These are phyloP conservation scores for Eristalinus sepulchralis DNA, from an alignment of 2,888 invertebrate species.

Conservation along the genomic window DNA sequence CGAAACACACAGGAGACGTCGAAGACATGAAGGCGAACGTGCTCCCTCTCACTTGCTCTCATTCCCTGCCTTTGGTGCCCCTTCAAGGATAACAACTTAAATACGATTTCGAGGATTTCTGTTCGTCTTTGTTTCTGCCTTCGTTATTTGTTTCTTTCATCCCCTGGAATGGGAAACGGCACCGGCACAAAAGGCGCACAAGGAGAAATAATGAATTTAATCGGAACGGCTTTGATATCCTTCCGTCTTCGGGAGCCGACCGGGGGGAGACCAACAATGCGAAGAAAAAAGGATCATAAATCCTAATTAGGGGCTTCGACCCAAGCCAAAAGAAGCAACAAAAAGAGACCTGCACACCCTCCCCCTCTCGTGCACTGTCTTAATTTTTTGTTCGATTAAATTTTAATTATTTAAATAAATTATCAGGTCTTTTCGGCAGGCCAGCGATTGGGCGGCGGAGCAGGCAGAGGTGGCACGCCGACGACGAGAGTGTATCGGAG, in stretches of 20 bases:
- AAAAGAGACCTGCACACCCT: not conserved
- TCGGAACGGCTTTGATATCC: slow-evolving; percentile 60
- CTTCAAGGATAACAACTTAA: slow-evolving; percentile 65
- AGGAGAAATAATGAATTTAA: slow-evolving; percentile 60
- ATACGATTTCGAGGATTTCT: slow-evolving; percentile 59
- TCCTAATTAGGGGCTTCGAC: slow-evolving; percentile 47
- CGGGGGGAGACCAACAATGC: not conserved
- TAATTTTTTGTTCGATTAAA: slow-evolving; percentile 55
- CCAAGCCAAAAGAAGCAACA: not conserved
- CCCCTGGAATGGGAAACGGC: not conserved
- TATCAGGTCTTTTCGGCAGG: slow-evolving; percentile 16
- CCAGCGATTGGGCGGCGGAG: too few relatives aligned
- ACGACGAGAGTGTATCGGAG: not conserved
- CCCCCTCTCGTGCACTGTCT: not conserved
- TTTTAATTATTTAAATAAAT: slow-evolving; percentile 68
- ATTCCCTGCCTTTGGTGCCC: not conserved
- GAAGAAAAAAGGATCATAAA: slow-evolving; percentile 49
- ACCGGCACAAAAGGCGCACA: not conserved
- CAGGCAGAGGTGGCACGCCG: too few relatives aligned
- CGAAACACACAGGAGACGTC: slow-evolving; percentile 51
- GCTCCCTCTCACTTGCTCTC: not conserved
- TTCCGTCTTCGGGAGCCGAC: not conserved
- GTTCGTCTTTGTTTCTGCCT: not conserved
- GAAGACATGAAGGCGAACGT: slow-evolving; percentile 50
- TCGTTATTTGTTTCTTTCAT: slow-evolving; percentile 15